These are phyloP conservation scores for Pomacea canaliculata DNA, from an alignment of 2,888 invertebrate genomes.

Conservation along the genomic window DNA sequence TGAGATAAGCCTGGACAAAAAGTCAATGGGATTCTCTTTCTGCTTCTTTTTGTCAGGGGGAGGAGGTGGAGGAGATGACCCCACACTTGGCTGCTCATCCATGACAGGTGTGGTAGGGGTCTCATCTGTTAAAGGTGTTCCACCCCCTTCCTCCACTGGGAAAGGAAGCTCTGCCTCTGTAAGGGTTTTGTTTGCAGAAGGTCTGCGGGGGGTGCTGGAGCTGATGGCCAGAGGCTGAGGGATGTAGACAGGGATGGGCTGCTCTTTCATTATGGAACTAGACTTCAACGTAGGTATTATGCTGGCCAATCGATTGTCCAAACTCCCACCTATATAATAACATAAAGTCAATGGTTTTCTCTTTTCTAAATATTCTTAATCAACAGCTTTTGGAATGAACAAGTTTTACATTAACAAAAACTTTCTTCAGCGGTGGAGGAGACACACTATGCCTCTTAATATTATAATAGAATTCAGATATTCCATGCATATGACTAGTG, in stretches of 20 bases:
- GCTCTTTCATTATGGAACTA: conserved; percentile 10
- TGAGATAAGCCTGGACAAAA: conserved; percentile 57
- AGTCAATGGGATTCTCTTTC: conserved; percentile 59
- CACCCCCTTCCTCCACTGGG: conserved; percentile 31
- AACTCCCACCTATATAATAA: conserved; percentile 25
- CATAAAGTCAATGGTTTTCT: not conserved
- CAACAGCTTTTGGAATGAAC: too few species aligned
- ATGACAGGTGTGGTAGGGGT: conserved; percentile 57
- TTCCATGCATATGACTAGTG: too few species aligned
- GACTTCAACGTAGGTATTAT: conserved; percentile 31
- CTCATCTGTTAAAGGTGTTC: conserved; percentile 44
- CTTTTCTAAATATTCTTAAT: not conserved
- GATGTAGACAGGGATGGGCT: conserved; percentile 28
- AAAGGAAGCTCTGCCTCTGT: conserved; percentile 14
- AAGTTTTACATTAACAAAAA: too few species aligned
- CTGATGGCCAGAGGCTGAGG: conserved; percentile 26
- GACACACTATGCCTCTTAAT: too few species aligned
- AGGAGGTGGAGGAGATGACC: conserved; percentile 26
- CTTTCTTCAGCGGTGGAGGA: too few species aligned
- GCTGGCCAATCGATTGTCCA: conserved; percentile 36
- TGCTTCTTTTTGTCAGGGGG: conserved; percentile 20
- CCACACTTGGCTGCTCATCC: conserved; percentile 51
- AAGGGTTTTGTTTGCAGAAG: conserved; percentile 23
- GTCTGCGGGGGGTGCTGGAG: conserved; percentile 9
- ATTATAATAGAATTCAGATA: too few species aligned